These are phyloP conservation scores for Peribatodes rhomboidaria DNA, from an alignment of 2,888 invertebrate species.

Conservation along the genomic window DNA sequence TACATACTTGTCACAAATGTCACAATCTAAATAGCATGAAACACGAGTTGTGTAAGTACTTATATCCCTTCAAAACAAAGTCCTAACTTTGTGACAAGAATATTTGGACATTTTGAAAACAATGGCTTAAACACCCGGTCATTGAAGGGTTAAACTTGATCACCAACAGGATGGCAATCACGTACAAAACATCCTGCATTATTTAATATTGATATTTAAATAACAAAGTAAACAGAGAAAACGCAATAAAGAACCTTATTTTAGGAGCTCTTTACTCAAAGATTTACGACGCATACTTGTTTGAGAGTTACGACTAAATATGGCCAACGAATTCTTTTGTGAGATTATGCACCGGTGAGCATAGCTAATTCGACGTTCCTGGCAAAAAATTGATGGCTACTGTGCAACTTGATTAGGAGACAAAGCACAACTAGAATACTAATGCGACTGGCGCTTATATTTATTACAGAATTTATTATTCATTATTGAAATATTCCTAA, in stretches of 20 bases:
- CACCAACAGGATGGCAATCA: slow-evolving; percentile 11
- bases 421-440: slow-evolving; percentile 49
- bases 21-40: not conserved
- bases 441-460: slow-evolving; percentile 47
- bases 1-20: no score
- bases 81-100: slow-evolving; percentile 10
- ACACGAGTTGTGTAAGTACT: not conserved
- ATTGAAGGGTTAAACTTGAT: slow-evolving; percentile 19
- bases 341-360: slow-evolving; percentile 48
- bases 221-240: slow-evolving; percentile 15
- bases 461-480: slow-evolving; percentile 48
- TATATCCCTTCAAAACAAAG: slow-evolving; percentile 9
- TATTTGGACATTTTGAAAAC: slow-evolving; percentile 10
- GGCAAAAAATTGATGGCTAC: slow-evolving; percentile 49
- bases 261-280: slow-evolving; percentile 27
- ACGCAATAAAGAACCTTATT: slow-evolving; percentile 31
- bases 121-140: slow-evolving; percentile 1
- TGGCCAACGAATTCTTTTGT: slow-evolving; percentile 39
- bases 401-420: slow-evolving; percentile 49
- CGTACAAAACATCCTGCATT: slow-evolving; percentile 7
- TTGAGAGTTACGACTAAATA: slow-evolving; percentile 36
- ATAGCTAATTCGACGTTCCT: slow-evolving; percentile 55
- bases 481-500: slow-evolving; percentile 48
- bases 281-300: slow-evolving; percentile 36
- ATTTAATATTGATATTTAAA: slow-evolving; percentile 2